These are phyloP conservation scores for Meteorus colon DNA, from an alignment of 2,888 invertebrate genomes.

Conservation along the genomic window DNA sequence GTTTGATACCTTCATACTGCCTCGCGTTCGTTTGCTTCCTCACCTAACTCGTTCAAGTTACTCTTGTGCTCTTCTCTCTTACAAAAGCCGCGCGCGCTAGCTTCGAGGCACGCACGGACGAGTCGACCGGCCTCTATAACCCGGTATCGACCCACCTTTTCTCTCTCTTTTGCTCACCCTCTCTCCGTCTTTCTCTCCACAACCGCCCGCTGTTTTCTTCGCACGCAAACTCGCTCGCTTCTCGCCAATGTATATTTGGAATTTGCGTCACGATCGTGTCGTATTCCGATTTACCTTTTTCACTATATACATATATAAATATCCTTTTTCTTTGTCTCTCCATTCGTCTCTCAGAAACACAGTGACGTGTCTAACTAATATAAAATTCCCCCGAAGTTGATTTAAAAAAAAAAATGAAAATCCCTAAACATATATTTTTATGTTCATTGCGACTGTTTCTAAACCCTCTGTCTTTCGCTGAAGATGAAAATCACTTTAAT, in stretches of 20 bases:
- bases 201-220: constrained; percentile 42
- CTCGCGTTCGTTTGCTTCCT: no score
- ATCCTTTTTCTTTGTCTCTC: constrained; percentile 30
- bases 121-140: constrained; percentile 30
- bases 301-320: constrained; percentile 36
- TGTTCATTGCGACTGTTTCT: no score
- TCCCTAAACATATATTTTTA: background rate
- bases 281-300: constrained; percentile 33
- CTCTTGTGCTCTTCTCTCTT: background rate
- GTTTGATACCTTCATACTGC: background rate
- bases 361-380: background rate
- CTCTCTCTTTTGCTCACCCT: constrained; percentile 23
- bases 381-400: background rate
- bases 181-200: constrained; percentile 34
- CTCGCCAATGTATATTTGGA: constrained; percentile 53
- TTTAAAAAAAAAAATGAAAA: background rate
- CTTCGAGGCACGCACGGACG: constrained; percentile 41
- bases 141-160: constrained; percentile 43
- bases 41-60: constrained; percentile 26
- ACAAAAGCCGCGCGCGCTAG: constrained; percentile 7
- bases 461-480: no score
- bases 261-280: constrained; percentile 53
- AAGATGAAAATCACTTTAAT: no score
- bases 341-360: constrained; percentile 25
- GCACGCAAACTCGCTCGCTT: constrained; percentile 48